Base-by-base conservation (phyloP, 2,888 invertebrate species). In the Dicycla oo region DNA sequence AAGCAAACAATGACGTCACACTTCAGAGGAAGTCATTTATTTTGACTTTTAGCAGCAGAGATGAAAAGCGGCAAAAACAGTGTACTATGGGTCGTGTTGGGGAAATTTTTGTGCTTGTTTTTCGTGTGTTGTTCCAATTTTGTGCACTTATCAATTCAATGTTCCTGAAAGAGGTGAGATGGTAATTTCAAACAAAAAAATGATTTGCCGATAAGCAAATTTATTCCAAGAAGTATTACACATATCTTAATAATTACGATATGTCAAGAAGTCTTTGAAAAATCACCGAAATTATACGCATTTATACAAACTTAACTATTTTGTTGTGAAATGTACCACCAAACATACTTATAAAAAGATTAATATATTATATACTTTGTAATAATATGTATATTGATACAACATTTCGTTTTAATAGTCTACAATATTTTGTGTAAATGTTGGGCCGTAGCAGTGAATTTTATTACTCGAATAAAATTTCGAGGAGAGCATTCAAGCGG, bases 221-320 rank as follows among this genome's bases (percentile, higher is more conserved):
- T 94, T 95, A 94, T 95, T 95, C 85, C 91, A 92, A 92, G 92
- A 94, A 93, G 88, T 89, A 92, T 80, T 93, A 94, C 93, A 95
- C 91, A 91, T 93, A 92, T 90, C 90, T 93, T 93, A 93, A 91
- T 88, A 90, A 88, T 92, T 91, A 94, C 94, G 95, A 95, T 95
- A 95, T 95, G 94, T 94, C 91, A 92, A 94, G 93, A 95, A 94
- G 94, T 94, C 94, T 94, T 94, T 91, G 89, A 91, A 93, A 92
- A 93, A 92, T 93, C 88, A 92, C 91, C 83, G 87, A 93, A 92
- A 90, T 86, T 83, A 89, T 66, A 82, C 34, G 26, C 61, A 18
- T 88, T 78, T 68, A 49, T 63, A 81, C 77, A 83, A 85, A 81
- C 43, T 54, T 43, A 75, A 69, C 34, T 57, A 63, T 60, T 73